Evolutionary conservation across 2,797 vertebrate genomes (phyloP).

Genomic region (Varecia variegata): DNA sequence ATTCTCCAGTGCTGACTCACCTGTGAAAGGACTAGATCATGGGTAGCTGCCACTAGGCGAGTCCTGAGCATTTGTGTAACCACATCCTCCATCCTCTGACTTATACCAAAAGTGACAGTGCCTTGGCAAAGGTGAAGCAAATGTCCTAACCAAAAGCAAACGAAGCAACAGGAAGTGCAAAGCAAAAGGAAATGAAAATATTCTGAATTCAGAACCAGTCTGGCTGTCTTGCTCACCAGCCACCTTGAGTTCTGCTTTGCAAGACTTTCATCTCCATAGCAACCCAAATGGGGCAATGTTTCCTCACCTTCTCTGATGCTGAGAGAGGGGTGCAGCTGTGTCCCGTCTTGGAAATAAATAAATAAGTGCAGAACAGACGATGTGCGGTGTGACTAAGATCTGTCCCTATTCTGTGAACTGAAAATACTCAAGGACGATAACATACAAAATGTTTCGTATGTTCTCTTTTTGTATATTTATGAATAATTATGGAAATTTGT

Average conservation of each 20-base stretch:
- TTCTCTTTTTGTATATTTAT: background rate
- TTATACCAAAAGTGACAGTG: background rate
- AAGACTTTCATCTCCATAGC: background rate
- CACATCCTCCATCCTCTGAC: background rate
- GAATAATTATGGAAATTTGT: background rate
- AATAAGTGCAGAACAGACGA: background rate
- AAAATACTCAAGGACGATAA: background rate
- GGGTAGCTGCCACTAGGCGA: background rate
- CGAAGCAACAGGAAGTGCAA: background rate
- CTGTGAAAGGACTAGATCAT: background rate
- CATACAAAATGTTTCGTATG: background rate
- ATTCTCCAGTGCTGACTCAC: conserved; percentile 13
- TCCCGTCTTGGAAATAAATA: background rate
- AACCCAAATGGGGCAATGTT: background rate
- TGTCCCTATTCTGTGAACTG: background rate
- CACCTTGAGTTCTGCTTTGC: background rate
- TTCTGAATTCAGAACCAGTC: background rate
- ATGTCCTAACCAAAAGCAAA: background rate
- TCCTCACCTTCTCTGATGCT: background rate
- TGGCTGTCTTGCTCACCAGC: background rate
- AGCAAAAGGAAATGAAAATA: background rate
- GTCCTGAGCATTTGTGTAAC: background rate
- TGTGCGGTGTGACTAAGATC: background rate
- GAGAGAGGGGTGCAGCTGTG: background rate
- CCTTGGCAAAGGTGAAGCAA: conserved; percentile 10